Evolutionary conservation across 2,113 vertebrate species (phyloP).

Genomic region (Okapia johnstoni): DNA sequence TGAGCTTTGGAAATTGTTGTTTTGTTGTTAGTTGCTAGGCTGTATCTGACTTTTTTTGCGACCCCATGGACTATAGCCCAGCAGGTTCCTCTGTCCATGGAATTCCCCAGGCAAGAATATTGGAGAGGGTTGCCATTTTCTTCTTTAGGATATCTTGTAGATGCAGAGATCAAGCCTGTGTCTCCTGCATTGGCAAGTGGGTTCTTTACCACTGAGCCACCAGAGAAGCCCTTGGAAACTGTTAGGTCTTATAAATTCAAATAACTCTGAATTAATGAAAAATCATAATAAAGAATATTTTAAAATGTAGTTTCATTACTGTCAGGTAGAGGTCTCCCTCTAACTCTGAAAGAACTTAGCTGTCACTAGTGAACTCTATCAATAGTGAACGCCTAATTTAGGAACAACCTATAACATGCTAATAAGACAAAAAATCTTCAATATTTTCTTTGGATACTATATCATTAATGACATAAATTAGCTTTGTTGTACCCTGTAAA

Average conservation of each 20-base stretch:
- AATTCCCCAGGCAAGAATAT: neutral
- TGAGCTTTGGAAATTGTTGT: neutral
- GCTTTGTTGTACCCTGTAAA: neutral
- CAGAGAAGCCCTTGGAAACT: neutral
- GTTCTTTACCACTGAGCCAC: neutral
- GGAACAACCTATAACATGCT: neutral
- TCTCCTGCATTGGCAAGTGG: neutral
- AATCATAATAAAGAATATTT: slow-evolving; percentile 10
- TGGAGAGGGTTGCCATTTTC: neutral
- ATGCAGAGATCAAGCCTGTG: neutral
- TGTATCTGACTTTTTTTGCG: neutral
- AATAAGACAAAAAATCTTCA: neutral
- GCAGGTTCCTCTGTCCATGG: neutral
- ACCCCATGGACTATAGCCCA: neutral
- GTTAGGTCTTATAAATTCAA: neutral
- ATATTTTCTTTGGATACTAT: neutral
- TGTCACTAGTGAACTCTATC: neutral
- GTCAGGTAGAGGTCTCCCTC: neutral
- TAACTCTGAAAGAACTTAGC: neutral
- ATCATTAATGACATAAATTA: neutral
- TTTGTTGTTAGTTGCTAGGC: neutral
- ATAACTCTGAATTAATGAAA: slow-evolving; percentile 32
- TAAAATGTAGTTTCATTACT: slow-evolving; percentile 6
- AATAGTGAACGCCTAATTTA: slow-evolving; percentile 9
- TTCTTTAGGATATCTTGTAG: neutral